Evolutionary conservation across 2,113 vertebrate species (phyloP).

Genomic region (Oplegnathus fasciatus): DNA sequence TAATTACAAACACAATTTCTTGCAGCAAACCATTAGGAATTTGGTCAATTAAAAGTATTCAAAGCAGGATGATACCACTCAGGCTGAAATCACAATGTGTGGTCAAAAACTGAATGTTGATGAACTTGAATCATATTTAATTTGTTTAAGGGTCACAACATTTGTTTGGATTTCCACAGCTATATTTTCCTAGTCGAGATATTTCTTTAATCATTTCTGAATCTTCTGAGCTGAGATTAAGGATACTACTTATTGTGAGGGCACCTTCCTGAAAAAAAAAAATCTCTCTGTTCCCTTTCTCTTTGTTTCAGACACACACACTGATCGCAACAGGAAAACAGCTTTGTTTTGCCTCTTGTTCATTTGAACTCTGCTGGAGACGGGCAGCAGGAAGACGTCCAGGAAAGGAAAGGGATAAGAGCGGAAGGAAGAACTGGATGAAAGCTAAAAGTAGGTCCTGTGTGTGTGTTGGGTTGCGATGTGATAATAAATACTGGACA

Average conservation of each 20-base stretch:
- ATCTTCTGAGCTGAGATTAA: neutral
- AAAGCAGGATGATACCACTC: neutral
- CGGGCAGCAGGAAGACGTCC: conserved; percentile 12
- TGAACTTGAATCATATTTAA: too few relatives aligned
- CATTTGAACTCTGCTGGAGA: conserved; percentile 34
- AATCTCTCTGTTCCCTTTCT: neutral
- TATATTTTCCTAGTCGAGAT: neutral
- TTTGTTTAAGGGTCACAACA: neutral
- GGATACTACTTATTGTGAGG: neutral
- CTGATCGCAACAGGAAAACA: conserved; percentile 15
- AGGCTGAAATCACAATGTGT: neutral
- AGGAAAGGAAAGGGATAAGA: conserved; percentile 10
- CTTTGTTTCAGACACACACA: conserved; percentile 13
- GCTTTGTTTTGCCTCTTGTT: conserved; percentile 30
- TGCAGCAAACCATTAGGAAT: neutral
- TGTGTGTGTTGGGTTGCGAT: neutral
- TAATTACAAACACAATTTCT: too few relatives aligned
- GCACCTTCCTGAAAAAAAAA: neutral
- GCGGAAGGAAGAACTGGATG: neutral
- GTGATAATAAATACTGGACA: neutral
- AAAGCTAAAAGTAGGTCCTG: neutral
- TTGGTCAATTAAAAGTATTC: neutral
- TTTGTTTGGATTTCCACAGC: neutral
- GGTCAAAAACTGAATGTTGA: neutral
- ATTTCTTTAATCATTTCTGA: neutral